Base-by-base conservation (phyloP, 1,140 invertebrate species). In the Drosophila ananassae region DNA sequence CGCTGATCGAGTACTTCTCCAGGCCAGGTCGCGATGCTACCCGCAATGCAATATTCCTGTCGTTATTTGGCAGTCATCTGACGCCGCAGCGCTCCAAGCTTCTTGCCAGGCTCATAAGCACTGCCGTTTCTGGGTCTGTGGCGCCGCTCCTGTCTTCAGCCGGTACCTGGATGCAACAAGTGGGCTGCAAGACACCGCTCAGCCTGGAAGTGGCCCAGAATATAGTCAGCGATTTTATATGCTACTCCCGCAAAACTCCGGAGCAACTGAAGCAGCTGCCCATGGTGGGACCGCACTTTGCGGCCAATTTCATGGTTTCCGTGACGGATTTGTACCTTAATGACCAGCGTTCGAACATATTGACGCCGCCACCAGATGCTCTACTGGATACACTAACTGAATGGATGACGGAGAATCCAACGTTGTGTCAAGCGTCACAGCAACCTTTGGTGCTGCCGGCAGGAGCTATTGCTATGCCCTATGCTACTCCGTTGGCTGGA, bases 141-240 rank as follows among this genome's bases (percentile, higher is more conserved):
- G 94, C 94, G 8, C 93, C 95, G 21, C 91, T 97, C 2, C 90
- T 97, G 12, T 94, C 95, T 54, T 95, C 96, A 1, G 94, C 96
- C 21, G 96, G 96, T 62, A 95, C 96, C n/a, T 96, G 96, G 95
- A 94, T 97, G 92, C 96, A 97, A 91, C 96, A 97, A 85, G 93
- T 96, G 59, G 95, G 96, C 8, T 96, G 96, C 55, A 96, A 95
- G n/a, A 96, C 96, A 0, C 22, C 92, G 0, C 94, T 95, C 28
- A 95, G 95, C 48, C 92, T 96, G 4, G 94, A 95, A 87, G 92
- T 97, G 5, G 96, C 95, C 1, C 94, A 95, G 68, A 95, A 95
- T 67, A 92, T 97, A 34, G 94, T 97, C n/a, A 94, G 95, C 61
- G 96, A 97, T 90, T 96, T 96, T 83, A 96, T 97, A 77, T 93